A percentile compares a stretch with the other conserved stretches of the same genome.
Evolutionary conservation across 2,888 invertebrate genomes (phyloP).

Genomic region (Liopterus haemorrhoidalis): DNA sequence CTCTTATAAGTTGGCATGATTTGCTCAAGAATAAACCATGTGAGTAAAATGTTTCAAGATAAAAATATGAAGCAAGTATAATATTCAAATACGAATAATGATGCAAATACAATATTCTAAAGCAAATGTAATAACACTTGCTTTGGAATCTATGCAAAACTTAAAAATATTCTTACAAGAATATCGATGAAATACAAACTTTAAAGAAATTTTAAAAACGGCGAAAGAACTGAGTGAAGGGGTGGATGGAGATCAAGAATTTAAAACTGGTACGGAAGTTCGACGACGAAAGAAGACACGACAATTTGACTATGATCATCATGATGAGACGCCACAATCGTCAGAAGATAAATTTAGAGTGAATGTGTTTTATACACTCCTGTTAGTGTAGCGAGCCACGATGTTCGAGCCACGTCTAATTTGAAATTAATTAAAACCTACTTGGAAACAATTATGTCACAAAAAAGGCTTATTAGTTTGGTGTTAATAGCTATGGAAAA

Average conservation of each 20-base stretch:
- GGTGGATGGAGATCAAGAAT: slow-evolving; percentile 14
- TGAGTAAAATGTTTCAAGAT: too few species aligned
- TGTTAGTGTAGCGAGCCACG: too few species aligned
- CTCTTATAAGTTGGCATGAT: too few species aligned
- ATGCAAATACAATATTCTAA: too few species aligned
- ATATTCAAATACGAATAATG: too few species aligned
- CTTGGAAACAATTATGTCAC: too few species aligned
- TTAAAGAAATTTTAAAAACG: slow-evolving; percentile 15
- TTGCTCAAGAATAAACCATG: too few species aligned
- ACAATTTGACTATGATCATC: slow-evolving; percentile 13
- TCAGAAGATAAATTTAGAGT: slow-evolving; percentile 11
- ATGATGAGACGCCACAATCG: slow-evolving; percentile 7
- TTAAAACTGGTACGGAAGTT: slow-evolving; percentile 14
- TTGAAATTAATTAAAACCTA: too few species aligned
- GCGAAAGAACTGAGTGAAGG: slow-evolving; percentile 15
- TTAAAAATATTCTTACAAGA: slow-evolving; percentile 16
- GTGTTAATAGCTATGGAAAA: too few species aligned
- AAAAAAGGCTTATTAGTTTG: too few species aligned
- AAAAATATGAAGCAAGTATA: too few species aligned
- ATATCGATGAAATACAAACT: slow-evolving; percentile 6
- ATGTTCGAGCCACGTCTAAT: too few species aligned
- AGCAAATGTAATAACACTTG: slow-evolving; percentile 20
- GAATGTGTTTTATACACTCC: slow-evolving; percentile 10
- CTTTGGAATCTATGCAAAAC: slow-evolving; percentile 15
- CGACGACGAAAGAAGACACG: slow-evolving; percentile 14